A percentile compares a stretch with the other conserved stretches of the same genome.
Conservation (phyloP, 1,140 invertebrate species). For the Temnothorax longispinosus region DNA sequence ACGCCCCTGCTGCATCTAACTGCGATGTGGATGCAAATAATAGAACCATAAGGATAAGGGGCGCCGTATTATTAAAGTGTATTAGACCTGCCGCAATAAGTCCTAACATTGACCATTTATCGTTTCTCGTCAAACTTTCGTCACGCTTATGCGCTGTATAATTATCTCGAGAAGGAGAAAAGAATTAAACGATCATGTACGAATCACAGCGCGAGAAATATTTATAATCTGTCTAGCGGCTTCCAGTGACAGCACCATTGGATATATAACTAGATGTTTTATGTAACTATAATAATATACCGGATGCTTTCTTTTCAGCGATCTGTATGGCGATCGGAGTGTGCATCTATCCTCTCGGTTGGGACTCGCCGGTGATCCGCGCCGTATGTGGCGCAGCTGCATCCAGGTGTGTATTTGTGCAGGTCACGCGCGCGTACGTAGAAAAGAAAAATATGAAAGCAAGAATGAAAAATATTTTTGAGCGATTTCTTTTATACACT, state of each 20-base stretch:
- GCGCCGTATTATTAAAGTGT: background rate
- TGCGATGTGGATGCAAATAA: background rate
- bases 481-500: background rate
- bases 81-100: background rate
- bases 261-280: background rate
- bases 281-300: conserved; percentile 2
- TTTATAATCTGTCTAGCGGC: background rate
- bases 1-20: background rate
- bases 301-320: conserved; percentile 87
- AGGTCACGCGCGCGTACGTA: background rate
- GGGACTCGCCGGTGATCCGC: conserved; percentile 93
- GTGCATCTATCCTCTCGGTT: conserved; percentile 96
- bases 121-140: background rate
- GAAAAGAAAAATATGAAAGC: background rate
- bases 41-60: background rate
- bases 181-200: background rate
- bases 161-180: background rate
- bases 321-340: conserved; percentile 93
- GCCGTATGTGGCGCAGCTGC: conserved; percentile 94
- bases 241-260: background rate
- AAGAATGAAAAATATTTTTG: background rate
- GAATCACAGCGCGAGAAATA: background rate
- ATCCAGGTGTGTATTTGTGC: conserved; percentile 86
- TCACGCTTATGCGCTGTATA: background rate
- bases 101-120: background rate